These are phyloP conservation scores for Philonicus albiceps DNA, from an alignment of 2,888 invertebrate species.

Conservation along the genomic window DNA sequence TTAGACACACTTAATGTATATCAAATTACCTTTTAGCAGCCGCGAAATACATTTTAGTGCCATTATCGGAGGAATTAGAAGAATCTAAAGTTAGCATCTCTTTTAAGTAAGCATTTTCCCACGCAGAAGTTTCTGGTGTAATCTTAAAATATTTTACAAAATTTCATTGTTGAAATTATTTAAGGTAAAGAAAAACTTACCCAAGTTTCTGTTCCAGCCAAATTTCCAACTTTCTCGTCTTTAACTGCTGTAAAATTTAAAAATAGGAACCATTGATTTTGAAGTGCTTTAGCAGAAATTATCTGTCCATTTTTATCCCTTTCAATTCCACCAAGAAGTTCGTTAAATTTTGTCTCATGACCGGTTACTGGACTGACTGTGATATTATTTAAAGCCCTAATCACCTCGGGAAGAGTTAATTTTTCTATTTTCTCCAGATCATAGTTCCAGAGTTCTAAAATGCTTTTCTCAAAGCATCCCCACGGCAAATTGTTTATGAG, in stretches of 20 bases:
- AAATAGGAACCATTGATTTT: slow-evolving; percentile 71
- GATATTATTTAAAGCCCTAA: slow-evolving; percentile 66
- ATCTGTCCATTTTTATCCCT: slow-evolving; percentile 70
- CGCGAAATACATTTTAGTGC: slow-evolving; percentile 67
- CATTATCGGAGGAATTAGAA: slow-evolving; percentile 58
- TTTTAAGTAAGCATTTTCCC: slow-evolving; percentile 70
- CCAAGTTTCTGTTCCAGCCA: slow-evolving; percentile 79
- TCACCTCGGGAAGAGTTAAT: slow-evolving; percentile 70
- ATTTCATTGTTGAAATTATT: not conserved
- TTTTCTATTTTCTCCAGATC: slow-evolving; percentile 65
- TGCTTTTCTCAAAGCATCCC: slow-evolving; percentile 71
- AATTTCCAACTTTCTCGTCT: slow-evolving; percentile 72
- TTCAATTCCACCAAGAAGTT: slow-evolving; percentile 70
- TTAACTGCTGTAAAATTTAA: slow-evolving; percentile 75
- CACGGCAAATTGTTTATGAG: slow-evolving; percentile 69
- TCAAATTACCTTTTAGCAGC: slow-evolving; percentile 67
- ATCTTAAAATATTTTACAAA: slow-evolving; percentile 55
- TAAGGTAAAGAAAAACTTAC: slow-evolving; percentile 60
- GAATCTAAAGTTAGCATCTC: slow-evolving; percentile 60
- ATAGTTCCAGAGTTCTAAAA: slow-evolving; percentile 77
- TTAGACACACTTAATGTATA: not conserved
- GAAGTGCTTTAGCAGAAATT: slow-evolving; percentile 70
- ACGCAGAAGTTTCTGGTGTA: slow-evolving; percentile 66
- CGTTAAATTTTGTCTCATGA: slow-evolving; percentile 70
- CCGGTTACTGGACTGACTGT: slow-evolving; percentile 72